phyloP scores from a whole-genome alignment of 2,797 vertebrate species.

The Acanthiza pusilla region DNA sequence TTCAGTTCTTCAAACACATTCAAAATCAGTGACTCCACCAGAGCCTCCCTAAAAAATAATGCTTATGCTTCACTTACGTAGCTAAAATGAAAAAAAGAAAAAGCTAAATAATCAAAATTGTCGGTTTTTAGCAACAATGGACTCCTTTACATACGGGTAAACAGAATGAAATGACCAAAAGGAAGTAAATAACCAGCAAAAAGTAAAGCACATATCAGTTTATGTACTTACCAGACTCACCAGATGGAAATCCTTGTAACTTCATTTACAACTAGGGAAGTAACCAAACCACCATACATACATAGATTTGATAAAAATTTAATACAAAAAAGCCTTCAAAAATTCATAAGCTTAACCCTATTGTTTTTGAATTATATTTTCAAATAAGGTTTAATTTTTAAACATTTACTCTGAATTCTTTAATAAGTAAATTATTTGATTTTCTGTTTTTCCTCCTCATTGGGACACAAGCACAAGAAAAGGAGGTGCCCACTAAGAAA shows the following conservation, averaged over 20 bases:
- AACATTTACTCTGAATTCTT: not conserved
- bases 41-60: not conserved
- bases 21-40: not conserved
- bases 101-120: not conserved
- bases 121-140: not conserved
- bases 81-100: not conserved
- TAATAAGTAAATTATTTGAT: not conserved
- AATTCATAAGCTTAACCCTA: not conserved
- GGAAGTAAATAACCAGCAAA: not conserved
- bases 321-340: not conserved
- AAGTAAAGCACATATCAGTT: not conserved
- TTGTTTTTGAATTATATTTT: not conserved
- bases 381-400: not conserved
- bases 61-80: not conserved
- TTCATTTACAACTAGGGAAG: not conserved
- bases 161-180: not conserved
- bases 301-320: not conserved
- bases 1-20: not conserved
- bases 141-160: not conserved
- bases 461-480: not conserved
- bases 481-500: not conserved
- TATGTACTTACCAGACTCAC: not conserved
- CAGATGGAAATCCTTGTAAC: not conserved
- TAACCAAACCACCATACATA: not conserved
- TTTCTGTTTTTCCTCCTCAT: not conserved